These are phyloP conservation scores for Nomada flava DNA, from an alignment of 2,888 invertebrate species.

Conservation along the genomic window DNA sequence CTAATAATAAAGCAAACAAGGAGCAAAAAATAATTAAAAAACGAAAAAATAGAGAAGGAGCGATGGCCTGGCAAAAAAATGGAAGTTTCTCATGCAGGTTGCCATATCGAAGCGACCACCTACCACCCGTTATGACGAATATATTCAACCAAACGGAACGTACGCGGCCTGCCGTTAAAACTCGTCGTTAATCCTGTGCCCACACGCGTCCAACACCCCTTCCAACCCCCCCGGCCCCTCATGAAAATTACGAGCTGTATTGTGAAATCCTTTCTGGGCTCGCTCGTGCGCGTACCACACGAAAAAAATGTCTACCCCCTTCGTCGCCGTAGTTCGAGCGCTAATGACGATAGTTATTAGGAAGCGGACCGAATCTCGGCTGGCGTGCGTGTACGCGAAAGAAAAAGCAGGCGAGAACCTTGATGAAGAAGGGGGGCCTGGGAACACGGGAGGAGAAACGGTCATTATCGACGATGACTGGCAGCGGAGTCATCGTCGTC, in stretches of 20 bases:
- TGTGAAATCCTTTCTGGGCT: conserved; percentile 54
- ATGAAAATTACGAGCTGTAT: conserved; percentile 63
- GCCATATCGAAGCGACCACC: conserved; percentile 8
- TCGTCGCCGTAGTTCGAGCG: conserved; percentile 53
- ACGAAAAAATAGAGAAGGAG: not conserved
- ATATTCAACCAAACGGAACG: conserved; percentile 41
- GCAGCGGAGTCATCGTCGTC: conserved; percentile 77
- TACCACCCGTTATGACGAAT: conserved; percentile 43
- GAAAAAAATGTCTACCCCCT: conserved; percentile 58
- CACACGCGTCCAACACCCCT: conserved; percentile 24
- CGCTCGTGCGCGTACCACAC: conserved; percentile 36
- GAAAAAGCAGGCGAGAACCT: conserved; percentile 34
- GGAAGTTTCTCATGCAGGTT: not conserved
- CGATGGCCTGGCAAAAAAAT: not conserved
- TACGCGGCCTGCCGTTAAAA: conserved; percentile 52
- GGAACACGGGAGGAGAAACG: conserved; percentile 61
- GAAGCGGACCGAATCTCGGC: conserved; percentile 58
- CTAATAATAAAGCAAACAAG: not conserved
- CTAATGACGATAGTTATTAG: conserved; percentile 78
- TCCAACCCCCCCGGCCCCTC: not conserved
- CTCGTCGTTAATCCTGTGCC: conserved; percentile 58
- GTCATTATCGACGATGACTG: conserved; percentile 81
- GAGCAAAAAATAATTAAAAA: not conserved
- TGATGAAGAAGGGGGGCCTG: conserved; percentile 8
- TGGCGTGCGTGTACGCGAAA: conserved; percentile 28